Evolutionary conservation across 2,113 vertebrate species (phyloP), one percentile per base, ranked within the genome.

Genomic region (Dicaeum eximium): DNA sequence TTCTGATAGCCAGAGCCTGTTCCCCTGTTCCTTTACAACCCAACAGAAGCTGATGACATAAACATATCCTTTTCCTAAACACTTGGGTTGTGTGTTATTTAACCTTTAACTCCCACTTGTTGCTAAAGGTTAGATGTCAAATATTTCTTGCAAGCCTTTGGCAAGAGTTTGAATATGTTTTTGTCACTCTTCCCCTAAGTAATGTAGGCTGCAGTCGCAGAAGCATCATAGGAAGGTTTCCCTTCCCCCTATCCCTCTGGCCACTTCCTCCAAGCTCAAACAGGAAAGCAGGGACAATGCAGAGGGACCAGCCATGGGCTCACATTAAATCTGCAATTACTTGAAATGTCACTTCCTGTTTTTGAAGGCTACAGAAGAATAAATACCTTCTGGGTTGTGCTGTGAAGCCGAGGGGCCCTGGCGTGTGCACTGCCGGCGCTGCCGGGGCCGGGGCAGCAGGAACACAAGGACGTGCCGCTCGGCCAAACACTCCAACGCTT

Each of bases 91-190:
- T 95, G 91, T 98, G 97, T 93, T 90, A 97, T 93, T 97, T 98
- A 97, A 98, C 98, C 98, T 98, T 98, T 98, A 97, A 91, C 97
- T 98, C 92, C 80, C 86, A 86, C 85, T 97, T 97, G 93, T 95
- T 97, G 93, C 96, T 96, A 60, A 92, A 96, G 97, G 97, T 98
- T 96, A 98, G 96, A 97, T 97, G 97, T 98, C 97, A 98, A 97
- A 97, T 97, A 98, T 95, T 98, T 97, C 92, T 96, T 83, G 86
- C 0, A 8, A 94, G 77, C 23, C 80, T 95, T 90, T 98, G 97
- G 97, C 97, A 97, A 94, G 51, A 38, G n/a, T 92, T 96, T 96
- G 80, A 73, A 60, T 37, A 84, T 51, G 66, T 97, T 98, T 98
- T 97, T 92, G 80, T 92, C 84, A 86, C 90, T 94, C 74, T 96